Evolutionary conservation across 2,888 invertebrate genomes (phyloP).

Genomic region (Allygus modestus): DNA sequence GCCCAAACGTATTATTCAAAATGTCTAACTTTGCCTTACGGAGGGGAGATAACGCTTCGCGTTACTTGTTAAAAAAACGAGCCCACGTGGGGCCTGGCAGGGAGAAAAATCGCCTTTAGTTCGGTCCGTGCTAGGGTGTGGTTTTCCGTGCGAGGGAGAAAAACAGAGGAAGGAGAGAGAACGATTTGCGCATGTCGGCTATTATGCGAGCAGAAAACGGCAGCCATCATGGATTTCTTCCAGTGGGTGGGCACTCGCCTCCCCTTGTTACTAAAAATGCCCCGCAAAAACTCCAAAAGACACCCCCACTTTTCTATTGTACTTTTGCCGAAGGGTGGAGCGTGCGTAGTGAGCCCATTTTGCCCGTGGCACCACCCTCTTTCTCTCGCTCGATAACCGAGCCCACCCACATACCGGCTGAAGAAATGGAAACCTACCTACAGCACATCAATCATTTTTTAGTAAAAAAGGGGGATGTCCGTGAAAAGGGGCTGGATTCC

Average conservation of each 20-base stretch:
- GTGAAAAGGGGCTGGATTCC: slow-evolving; percentile 55
- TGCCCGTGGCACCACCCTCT: slow-evolving; percentile 60
- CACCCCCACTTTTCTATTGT: slow-evolving; percentile 65
- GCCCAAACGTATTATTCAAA: slow-evolving; percentile 66
- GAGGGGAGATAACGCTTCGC: slow-evolving; percentile 63
- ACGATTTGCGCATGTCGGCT: slow-evolving; percentile 61
- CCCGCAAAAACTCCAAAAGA: slow-evolving; percentile 64
- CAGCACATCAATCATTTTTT: slow-evolving; percentile 61
- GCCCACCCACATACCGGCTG: slow-evolving; percentile 42
- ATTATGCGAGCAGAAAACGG: slow-evolving; percentile 66
- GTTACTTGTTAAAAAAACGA: slow-evolving; percentile 63
- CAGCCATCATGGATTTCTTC: slow-evolving; percentile 66
- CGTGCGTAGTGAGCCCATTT: slow-evolving; percentile 58
- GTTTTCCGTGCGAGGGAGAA: slow-evolving; percentile 56
- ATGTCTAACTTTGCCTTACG: slow-evolving; percentile 65
- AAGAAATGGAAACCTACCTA: slow-evolving; percentile 59
- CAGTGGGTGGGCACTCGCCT: slow-evolving; percentile 61
- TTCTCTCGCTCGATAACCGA: slow-evolving; percentile 54
- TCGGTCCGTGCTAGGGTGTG: slow-evolving; percentile 58
- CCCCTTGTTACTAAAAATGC: slow-evolving; percentile 64
- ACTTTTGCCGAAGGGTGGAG: slow-evolving; percentile 62
- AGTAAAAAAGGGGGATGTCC: slow-evolving; percentile 55
- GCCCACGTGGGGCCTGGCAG: slow-evolving; percentile 52
- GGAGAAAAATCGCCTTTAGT: slow-evolving; percentile 61
- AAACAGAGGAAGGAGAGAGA: slow-evolving; percentile 54